phyloP scores from a whole-genome alignment of 1,140 invertebrate species.

The Stegodyphus mimosarum region DNA sequence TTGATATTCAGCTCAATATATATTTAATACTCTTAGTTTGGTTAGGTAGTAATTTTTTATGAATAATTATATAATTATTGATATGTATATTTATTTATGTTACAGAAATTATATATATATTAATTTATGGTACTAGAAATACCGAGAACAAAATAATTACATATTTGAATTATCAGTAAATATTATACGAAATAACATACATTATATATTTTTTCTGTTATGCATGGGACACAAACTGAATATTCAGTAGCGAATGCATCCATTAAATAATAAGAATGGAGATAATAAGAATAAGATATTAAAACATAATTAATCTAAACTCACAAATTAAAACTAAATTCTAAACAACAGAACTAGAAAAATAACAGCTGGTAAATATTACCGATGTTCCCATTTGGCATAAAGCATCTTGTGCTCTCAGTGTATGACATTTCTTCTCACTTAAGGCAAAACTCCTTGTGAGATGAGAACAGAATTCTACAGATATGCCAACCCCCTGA shows the following conservation, averaged over 20 bases:
- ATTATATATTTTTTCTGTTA: not conserved
- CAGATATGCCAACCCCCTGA: conserved; percentile 73
- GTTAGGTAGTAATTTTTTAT: too few relatives aligned
- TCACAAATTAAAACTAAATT: not conserved
- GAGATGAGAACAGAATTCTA: conserved; percentile 74
- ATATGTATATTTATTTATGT: too few relatives aligned
- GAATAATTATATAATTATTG: too few relatives aligned
- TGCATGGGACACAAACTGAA: not conserved
- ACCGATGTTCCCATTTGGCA: conserved; percentile 73
- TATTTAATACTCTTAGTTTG: too few relatives aligned
- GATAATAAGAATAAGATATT: not conserved
- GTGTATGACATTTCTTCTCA: conserved; percentile 66
- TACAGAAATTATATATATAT: too few relatives aligned
- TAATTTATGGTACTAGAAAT: too few relatives aligned
- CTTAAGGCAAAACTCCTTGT: conserved; percentile 71
- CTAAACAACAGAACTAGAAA: not conserved
- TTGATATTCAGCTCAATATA: too few relatives aligned
- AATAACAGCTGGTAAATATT: conserved; percentile 56
- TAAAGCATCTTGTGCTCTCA: conserved; percentile 71
- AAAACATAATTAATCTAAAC: not conserved
- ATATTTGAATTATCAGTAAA: not conserved
- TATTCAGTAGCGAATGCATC: not conserved
- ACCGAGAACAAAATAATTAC: too few relatives aligned
- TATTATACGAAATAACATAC: not conserved
- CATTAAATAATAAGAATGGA: not conserved